Base-by-base conservation (phyloP, 2,797 vertebrate species). In the Pangasius sanitwongsei region DNA sequence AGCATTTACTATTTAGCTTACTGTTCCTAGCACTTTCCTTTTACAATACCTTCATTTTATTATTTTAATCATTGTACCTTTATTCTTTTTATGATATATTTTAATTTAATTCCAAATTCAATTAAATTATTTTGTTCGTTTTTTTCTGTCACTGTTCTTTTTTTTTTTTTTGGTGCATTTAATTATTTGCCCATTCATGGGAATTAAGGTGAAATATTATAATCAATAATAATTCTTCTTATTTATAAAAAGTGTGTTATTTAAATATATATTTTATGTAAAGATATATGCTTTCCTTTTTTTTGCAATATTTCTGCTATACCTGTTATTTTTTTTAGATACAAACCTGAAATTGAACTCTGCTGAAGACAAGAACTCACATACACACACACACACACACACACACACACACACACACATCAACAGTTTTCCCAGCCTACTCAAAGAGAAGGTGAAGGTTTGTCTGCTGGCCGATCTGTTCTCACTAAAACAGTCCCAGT, bases 401-500 rank as follows among this genome's bases (percentile, higher is more conserved):
- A 74, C 37, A 74, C 18, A 44, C 34, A 44, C 70, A 44, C 70
- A 44, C 37, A 75, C 23, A 75, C 25, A 78, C 75, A 0, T n/a
- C 75, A 78, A 78, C 50, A 80, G 75, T 78, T 55, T 48, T 78
- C 50, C 6, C 75, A 31, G 75, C 75, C 75, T 70, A 83, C 61
- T 90, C 89, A 85, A 37, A 87, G 13, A 44, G 34, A 85, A 81
- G 53, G 70, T 83, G 88, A 87, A 83, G 77, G 53, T 50, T 87
- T 85, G 83, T 87, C 85, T 85, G 88, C 41, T 53, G 78, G 83
- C 83, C 48, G 86, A 48, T 87, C 87, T 89, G 82, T 87, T 86
- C 90, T 86, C 90, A 91, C 83, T 80, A 57, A 85, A 67, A 75
- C 70, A 88, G 85, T 89, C 67, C 83, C 84, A 89, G 86, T 74